These are phyloP conservation scores for Alosa sapidissima DNA, from an alignment of 2,797 vertebrate species.

Conservation along the genomic window DNA sequence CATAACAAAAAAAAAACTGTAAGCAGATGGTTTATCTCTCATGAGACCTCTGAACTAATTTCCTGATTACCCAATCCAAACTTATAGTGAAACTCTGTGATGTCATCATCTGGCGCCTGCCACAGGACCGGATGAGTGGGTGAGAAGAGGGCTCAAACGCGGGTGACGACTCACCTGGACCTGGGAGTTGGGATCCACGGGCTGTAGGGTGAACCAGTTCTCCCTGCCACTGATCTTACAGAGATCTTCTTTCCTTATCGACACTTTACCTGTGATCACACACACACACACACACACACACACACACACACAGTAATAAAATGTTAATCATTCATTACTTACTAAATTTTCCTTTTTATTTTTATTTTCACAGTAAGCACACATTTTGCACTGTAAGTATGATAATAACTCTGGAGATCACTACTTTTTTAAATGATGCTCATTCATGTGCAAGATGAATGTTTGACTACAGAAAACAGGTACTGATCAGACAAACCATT, in stretches of 20 bases:
- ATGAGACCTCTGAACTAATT: conserved; percentile 3
- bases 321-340: neutral
- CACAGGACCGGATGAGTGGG: neutral
- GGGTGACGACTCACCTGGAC: conserved; percentile 83
- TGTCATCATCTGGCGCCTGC: neutral
- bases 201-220: conserved; percentile 93
- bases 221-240: conserved; percentile 90
- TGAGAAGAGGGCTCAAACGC: neutral
- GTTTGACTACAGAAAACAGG: neutral
- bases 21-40: neutral
- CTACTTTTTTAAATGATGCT: neutral
- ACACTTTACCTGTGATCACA: conserved; percentile 86
- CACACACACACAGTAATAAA: conserved; percentile 25
- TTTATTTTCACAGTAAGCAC: too few relatives aligned
- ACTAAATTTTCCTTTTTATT: neutral
- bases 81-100: neutral
- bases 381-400: neutral
- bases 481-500: neutral
- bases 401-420: neutral
- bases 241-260: conserved; percentile 95
- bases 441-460: neutral
- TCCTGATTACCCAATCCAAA: conserved; percentile 8
- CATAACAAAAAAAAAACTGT: neutral
- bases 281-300: conserved; percentile 25
- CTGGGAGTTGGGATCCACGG: conserved; percentile 93